Evolutionary conservation across 2,797 vertebrate genomes (phyloP).

Genomic region (Macroramphosus scolopax): DNA sequence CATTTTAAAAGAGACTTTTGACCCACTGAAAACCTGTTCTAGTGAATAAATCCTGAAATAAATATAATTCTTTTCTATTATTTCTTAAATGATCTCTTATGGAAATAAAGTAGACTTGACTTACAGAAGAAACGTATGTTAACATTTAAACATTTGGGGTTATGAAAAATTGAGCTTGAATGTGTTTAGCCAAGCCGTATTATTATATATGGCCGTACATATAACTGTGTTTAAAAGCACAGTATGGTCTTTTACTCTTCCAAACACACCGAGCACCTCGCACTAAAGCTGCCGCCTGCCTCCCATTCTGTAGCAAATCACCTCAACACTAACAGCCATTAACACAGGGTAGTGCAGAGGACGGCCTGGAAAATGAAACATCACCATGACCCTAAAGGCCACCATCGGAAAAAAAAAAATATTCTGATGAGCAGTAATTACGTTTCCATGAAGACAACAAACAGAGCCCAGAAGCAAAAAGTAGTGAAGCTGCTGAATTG

Average conservation of each 20-base stretch:
- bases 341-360: conserved; percentile 33
- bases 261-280: conserved; percentile 43
- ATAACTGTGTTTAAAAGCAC: conserved; percentile 49
- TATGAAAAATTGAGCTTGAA: too few relatives aligned
- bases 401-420: conserved; percentile 34
- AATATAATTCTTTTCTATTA: too few relatives aligned
- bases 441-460: conserved; percentile 49
- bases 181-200: too few relatives aligned
- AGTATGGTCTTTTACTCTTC: conserved; percentile 33
- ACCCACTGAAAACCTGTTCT: too few relatives aligned
- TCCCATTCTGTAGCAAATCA: conserved; percentile 56
- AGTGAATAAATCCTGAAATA: too few relatives aligned
- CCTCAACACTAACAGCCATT: conserved; percentile 52
- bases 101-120: too few relatives aligned
- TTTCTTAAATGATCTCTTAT: too few relatives aligned
- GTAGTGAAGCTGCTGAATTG: conserved; percentile 21
- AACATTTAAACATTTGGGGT: too few relatives aligned
- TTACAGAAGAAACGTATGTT: too few relatives aligned
- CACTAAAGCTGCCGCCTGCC: conserved; percentile 12
- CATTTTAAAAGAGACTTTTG: too few relatives aligned
- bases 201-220: conserved; percentile 41
- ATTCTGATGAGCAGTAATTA: conserved; percentile 54
- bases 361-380: conserved; percentile 29
- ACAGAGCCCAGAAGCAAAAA: conserved; percentile 11
- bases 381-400: conserved; percentile 48